Percentiles rank a stretch among this genome's conserved stretches.
Conservation (phyloP, 2,113 vertebrate genomes). For the Delphinus delphis region DNA sequence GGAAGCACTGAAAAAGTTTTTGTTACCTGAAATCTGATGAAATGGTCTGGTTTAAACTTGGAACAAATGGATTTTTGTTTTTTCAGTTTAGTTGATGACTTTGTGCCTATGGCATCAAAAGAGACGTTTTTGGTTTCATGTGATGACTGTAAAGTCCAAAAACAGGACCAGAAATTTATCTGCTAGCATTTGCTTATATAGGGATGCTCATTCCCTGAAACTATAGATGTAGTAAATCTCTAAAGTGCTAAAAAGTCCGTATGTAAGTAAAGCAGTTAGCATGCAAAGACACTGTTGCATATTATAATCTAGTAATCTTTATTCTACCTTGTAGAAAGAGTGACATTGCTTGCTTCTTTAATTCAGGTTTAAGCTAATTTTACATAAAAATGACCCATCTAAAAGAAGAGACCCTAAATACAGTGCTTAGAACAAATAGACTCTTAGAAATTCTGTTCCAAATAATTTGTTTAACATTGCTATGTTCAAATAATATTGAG, state of each 20-base stretch:
- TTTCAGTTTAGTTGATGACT: constrained; percentile 2
- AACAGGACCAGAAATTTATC: not conserved
- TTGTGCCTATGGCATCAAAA: constrained; percentile 17
- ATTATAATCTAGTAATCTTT: not conserved
- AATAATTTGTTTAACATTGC: constrained; percentile 5
- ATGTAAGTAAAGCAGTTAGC: not conserved
- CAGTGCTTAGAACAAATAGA: not conserved
- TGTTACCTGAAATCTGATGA: constrained; percentile 19
- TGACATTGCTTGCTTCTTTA: not conserved
- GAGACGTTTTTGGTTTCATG: not conserved
- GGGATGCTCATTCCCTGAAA: not conserved
- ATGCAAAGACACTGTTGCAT: not conserved
- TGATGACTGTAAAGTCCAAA: not conserved
- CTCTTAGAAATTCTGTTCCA: not conserved
- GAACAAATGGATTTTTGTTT: not conserved
- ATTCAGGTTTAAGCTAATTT: not conserved
- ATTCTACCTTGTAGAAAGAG: not conserved
- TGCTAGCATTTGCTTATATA: constrained; percentile 14
- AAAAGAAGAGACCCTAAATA: not conserved
- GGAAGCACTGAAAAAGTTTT: not conserved
- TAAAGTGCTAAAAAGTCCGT: not conserved
- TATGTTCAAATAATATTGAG: not conserved
- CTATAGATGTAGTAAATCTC: not conserved
- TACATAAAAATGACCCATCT: not conserved
- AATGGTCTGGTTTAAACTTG: not conserved